Base-by-base conservation (phyloP, 2,113 vertebrate genomes). In the Lasiurus borealis region DNA sequence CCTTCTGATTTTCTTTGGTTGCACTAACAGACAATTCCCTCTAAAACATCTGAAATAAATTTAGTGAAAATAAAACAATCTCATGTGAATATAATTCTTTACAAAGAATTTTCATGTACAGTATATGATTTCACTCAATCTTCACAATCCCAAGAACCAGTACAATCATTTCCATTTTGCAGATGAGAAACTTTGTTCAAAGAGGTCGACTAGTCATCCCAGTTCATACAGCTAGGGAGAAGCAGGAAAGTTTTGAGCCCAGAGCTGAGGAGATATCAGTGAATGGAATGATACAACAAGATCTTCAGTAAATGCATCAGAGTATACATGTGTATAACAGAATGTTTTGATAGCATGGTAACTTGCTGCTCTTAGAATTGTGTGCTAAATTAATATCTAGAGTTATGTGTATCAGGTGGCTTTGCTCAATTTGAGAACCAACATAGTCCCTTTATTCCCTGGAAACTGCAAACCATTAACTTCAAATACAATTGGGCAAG, bases 361-460 rank as follows among this genome's bases (percentile, higher is more conserved):
- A 16, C 29, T 54, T 93, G 25, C 46, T 78, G 5, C 12, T 29
- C 62, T 87, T 27, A 90, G 57, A 36, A 78, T 7, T 11, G 9
- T 23, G 29, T 29, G 36, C 36, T 68, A 82, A 90, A 66, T 52
- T 82, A 69, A 0, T 64, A 50, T 23, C 25, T 66, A 86, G 36
- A 82, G 11, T 15, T 64, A 10, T 31, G 15, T 18, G 23, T 23
- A 25, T 48, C 21, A 81, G 46, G 12, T 36, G 40, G 14, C 40
- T 95, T 88, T 85, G 21, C 64, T 90, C 50, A 59, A 52, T 62
- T 78, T 44, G 25, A 18, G 34, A 80, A 95, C 40, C n/a, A 80
- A 89, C 21, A 54, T 1, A 31, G n/a, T 9, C 57, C 72, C 54
- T 34, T 64, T 46, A 77, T 29, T 88, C 44, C 73, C 85, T 66